These are phyloP conservation scores for Amaurobius ferox DNA, from an alignment of 2,888 invertebrate species.

Conservation along the genomic window DNA sequence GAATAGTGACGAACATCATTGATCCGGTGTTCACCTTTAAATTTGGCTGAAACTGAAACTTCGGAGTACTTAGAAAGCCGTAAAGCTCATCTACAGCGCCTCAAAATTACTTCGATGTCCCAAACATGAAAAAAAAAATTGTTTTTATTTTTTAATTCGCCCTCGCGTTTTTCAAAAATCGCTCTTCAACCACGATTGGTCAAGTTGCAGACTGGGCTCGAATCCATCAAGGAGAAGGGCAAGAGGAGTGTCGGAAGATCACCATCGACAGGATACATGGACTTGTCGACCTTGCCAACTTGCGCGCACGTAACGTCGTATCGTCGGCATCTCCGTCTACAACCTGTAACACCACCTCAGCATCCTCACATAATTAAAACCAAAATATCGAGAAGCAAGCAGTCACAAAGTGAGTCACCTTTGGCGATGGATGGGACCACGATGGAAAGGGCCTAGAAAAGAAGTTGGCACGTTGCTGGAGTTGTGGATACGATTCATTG, in stretches of 20 bases:
- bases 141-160: too few species aligned
- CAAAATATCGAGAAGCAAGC: neutral
- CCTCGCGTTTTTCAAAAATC: too few species aligned
- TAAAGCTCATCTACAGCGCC: too few species aligned
- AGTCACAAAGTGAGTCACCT: neutral
- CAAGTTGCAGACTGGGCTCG: neutral
- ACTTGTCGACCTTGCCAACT: neutral
- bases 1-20: too few species aligned
- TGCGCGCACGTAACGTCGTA: neutral
- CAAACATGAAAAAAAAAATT: too few species aligned
- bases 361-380: neutral
- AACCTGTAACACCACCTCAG: neutral
- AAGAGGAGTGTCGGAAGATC: neutral
- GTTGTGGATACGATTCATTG: conserved; percentile 1
- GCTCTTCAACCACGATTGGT: neutral
- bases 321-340: neutral
- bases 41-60: too few species aligned
- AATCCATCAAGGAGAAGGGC: neutral
- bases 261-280: neutral
- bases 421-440: too few species aligned
- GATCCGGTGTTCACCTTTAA: too few species aligned
- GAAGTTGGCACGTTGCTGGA: too few species aligned
- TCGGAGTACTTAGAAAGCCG: too few species aligned
- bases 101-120: too few species aligned
- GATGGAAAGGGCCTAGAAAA: too few species aligned